Conservation (phyloP, 2,888 invertebrate species). For the Pachymerium ferrugineum region DNA sequence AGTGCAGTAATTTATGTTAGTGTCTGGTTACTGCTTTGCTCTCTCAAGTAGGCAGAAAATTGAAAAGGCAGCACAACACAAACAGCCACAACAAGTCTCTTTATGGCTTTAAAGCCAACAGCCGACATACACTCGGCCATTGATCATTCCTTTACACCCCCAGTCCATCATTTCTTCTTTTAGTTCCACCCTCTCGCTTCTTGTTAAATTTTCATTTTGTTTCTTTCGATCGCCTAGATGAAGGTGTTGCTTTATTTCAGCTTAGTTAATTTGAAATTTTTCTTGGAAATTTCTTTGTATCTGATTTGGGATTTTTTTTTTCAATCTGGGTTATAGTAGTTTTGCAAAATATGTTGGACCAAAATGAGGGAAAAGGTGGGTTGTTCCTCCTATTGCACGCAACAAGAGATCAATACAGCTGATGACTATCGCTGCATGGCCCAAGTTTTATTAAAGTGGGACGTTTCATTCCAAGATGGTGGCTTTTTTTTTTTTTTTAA, state of each 20-base stretch:
- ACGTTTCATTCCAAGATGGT: background rate
- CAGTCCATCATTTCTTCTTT: slow-evolving; percentile 1
- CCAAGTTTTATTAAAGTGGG: slow-evolving; percentile 19
- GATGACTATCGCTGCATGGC: slow-evolving; percentile 4
- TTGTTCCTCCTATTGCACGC: slow-evolving; percentile 9
- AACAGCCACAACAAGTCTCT: slow-evolving; percentile 14
- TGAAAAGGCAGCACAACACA: slow-evolving; percentile 17
- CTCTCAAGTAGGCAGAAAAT: slow-evolving; percentile 16
- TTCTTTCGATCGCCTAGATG: background rate
- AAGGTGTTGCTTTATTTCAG: background rate
- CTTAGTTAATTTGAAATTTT: background rate
- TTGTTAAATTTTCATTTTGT: background rate
- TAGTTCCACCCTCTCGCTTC: background rate
- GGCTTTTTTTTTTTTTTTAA: too few relatives aligned
- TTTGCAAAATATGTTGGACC: background rate
- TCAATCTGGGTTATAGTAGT: background rate
- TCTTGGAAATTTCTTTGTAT: background rate
- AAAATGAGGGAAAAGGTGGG: background rate
- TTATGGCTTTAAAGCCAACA: slow-evolving; percentile 15
- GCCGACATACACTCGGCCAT: background rate
- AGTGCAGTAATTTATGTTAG: slow-evolving; percentile 6
- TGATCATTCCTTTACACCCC: background rate
- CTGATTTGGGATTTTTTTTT: background rate
- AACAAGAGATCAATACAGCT: slow-evolving; percentile 14
- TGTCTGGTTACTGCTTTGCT: slow-evolving; percentile 17